A percentile compares a stretch with the other conserved stretches of the same genome.
Conservation (phyloP, 2,888 invertebrate genomes). For the Epirrhoe alternata region DNA sequence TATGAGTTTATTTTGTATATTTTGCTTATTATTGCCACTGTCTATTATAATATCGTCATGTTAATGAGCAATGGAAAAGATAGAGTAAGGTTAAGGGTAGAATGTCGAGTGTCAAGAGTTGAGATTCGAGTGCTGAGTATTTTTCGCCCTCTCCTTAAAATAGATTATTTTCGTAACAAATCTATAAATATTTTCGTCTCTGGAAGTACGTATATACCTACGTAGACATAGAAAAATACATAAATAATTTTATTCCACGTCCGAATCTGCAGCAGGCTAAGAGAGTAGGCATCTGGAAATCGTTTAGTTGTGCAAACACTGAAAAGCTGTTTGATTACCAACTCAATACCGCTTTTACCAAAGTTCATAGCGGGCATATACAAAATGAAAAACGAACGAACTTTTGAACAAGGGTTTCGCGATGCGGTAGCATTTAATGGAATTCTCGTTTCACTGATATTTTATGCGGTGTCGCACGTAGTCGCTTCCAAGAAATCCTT, state of each 20-base stretch:
- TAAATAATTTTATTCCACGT: not conserved
- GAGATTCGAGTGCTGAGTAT: too few species aligned
- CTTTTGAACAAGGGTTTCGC: slow-evolving; percentile 10
- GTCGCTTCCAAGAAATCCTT: slow-evolving; percentile 1
- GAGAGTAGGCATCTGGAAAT: slow-evolving; percentile 8
- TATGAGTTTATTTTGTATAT: not conserved
- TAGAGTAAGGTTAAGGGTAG: too few species aligned
- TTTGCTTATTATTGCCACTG: too few species aligned
- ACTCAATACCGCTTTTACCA: slow-evolving; percentile 12
- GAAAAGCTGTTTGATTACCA: slow-evolving; percentile 21
- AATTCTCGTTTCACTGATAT: slow-evolving; percentile 9
- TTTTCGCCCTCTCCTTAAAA: too few species aligned
- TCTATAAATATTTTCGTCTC: too few species aligned
- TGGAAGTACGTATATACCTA: too few species aligned
- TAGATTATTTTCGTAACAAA: too few species aligned
- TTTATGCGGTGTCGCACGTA: slow-evolving; percentile 10
- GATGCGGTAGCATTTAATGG: slow-evolving; percentile 15
- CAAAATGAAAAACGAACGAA: slow-evolving; percentile 14
- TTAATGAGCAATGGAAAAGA: too few species aligned
- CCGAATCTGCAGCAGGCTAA: not conserved
- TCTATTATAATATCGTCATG: too few species aligned
- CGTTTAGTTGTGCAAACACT: slow-evolving; percentile 17
- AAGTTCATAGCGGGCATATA: slow-evolving; percentile 9
- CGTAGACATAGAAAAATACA: too few species aligned
- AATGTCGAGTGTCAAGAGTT: too few species aligned